Base-by-base conservation (phyloP, 92 coral and sea anemone genomes). In the Meandrina meandrites region DNA sequence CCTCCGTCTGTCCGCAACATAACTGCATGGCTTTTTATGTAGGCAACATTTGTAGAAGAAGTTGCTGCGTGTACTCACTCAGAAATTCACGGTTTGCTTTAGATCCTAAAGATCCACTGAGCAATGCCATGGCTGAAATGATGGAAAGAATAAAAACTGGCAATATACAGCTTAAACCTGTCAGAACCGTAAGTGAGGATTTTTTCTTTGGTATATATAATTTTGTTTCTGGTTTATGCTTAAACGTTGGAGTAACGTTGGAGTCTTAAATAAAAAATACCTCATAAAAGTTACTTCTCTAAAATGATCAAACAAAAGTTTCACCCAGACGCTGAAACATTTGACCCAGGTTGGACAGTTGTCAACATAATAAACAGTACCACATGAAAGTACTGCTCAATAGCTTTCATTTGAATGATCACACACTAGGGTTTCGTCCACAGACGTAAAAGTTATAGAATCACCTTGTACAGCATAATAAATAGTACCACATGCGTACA, bases 111-210 rank as follows among this genome's bases (percentile, higher is more conserved):
- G 98, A 96, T 68, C 97, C 95, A 28, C 84, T 94, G 60, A 89
- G 84, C 5, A 90, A 90, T 51, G 99, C 99, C 13, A 96, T 96
- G 99, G 74, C 82, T 34, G 98, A 96, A 85, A 96, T 96, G 99
- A 96, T 96, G 99, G 92, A 95, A 2, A 87, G 99, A 87, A 96
- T 96, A 34, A 95, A 89, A 79, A 81, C 47, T 73, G 99, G 99
- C 24, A 95, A 82, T 84, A 83, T 96, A 28, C 96, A 94, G 35
- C 89, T 96, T 13, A 94, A 81, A 66, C 81, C 94, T 19, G 94
- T 90, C 69, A 83, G 82, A 40, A 53, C 82, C 66, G 98, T 96
- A 62, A 83, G 92, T 86, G 8, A 36, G 22, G 24, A 60, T 7
- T 30, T 34, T 30, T 51, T n/a, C 16, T 45, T 28, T 10, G 68